Base-by-base conservation (phyloP, 2,113 vertebrate genomes). In the Bambusicola thoracicus region DNA sequence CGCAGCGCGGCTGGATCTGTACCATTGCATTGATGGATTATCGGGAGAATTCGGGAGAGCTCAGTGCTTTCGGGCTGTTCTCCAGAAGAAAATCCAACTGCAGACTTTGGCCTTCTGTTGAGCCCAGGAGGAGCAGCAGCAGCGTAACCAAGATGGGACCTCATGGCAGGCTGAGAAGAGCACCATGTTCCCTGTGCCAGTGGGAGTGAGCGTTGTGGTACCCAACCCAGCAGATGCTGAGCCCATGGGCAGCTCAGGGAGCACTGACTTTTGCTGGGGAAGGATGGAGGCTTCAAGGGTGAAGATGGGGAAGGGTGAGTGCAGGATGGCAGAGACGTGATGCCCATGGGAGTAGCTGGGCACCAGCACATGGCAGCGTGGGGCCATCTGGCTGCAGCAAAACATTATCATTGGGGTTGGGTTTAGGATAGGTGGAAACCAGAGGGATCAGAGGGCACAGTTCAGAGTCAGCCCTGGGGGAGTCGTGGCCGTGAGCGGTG, bases 381-480 rank as follows among this genome's bases (percentile, higher is more conserved):
- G 59, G 59, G 34, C 27, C 19, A 29, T 29, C 30, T 8, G 21
- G 63, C 29, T 13, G 6, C 8, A 8, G 17, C 66, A 25, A 4
- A 36, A 13, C 12, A 51, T 75, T 36, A 2, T 69, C 11, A 0
- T 48, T 41, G 38, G 38, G 56, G 36, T 11, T 6, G 58, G 55
- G n/a, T 41, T 87, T 48, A 20, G 21, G 30, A 32, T 2, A 32
- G 0, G 2, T 69, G 74, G 49, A 36, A 74, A 41, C 2, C 8
- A 36, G 34, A 8, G 22, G 6, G 46, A 15, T 6, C 21, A n/a
- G 59, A 62, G 41, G 32, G 36, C 2, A 1, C 36, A 44, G 41
- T 49, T 36, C 3, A 0, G 10, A 8, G 38, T 4, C 14, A 2
- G 0, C 30, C 68, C 21, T 2, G 1, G 10, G 4, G 21, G 72